phyloP scores from a whole-genome alignment of 2,113 vertebrate genomes.

The Trematocara marginatum region DNA sequence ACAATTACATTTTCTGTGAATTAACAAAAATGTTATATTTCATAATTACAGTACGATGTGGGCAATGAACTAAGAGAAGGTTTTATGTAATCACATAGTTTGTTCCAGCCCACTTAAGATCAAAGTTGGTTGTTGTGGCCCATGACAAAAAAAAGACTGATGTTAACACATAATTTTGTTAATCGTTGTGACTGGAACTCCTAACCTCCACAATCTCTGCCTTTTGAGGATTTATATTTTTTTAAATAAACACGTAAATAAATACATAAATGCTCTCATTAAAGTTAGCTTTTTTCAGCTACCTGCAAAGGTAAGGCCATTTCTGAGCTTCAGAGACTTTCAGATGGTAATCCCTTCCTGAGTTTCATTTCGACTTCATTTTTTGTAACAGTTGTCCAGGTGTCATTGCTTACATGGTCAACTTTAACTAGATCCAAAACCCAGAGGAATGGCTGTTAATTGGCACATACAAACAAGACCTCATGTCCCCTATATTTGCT shows the following conservation, averaged over 20 bases:
- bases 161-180: not conserved
- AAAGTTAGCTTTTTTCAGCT: not conserved
- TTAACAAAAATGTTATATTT: not conserved
- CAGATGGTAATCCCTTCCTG: not conserved
- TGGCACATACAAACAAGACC: not conserved
- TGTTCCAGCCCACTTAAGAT: not conserved
- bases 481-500: not conserved
- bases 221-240: not conserved
- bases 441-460: not conserved
- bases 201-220: not conserved
- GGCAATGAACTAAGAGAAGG: not conserved
- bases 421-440: not conserved
- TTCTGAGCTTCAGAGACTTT: not conserved
- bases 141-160: not conserved
- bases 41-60: not conserved
- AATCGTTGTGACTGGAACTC: not conserved
- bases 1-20: not conserved
- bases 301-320: not conserved
- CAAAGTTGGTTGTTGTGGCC: not conserved
- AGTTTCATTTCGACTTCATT: not conserved
- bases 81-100: not conserved
- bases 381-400: not conserved
- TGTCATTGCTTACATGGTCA: not conserved
- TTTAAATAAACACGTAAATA: not conserved
- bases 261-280: not conserved